phyloP scores from a whole-genome alignment of 2,797 vertebrate genomes.

The Buphagus erythrorhynchus region DNA sequence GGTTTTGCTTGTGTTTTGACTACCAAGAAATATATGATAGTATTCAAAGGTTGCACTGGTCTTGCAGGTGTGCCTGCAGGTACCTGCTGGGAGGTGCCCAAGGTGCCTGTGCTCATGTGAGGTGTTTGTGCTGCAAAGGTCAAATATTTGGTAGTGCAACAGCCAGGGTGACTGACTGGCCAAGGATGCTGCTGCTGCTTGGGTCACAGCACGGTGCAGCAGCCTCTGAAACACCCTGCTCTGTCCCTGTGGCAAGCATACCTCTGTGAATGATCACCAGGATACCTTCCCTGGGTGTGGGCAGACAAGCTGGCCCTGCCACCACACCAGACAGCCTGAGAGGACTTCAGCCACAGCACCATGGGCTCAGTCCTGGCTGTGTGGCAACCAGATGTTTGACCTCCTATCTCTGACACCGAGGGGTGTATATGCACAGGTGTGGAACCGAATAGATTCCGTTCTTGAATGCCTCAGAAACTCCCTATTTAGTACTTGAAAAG shows the following conservation, averaged over 20 bases:
- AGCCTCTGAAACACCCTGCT: background rate
- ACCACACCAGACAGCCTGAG: background rate
- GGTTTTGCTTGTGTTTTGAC: background rate
- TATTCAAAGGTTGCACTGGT: background rate
- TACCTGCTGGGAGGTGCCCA: background rate
- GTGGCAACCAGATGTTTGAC: background rate
- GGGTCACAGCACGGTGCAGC: background rate
- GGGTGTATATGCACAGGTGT: background rate
- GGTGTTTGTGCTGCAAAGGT: background rate
- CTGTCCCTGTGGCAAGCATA: background rate
- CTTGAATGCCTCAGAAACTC: background rate
- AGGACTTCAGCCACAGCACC: background rate
- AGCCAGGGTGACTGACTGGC: background rate
- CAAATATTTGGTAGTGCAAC: rapidly evolving
- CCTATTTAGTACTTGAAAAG: background rate
- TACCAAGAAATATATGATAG: background rate
- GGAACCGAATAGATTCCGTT: rapidly evolving
- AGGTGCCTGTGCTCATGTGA: background rate
- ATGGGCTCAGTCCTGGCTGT: background rate
- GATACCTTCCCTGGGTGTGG: background rate
- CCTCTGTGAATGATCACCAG: background rate
- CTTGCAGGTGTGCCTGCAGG: background rate
- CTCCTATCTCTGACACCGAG: background rate
- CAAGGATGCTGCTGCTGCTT: background rate
- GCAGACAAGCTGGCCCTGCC: background rate